A percentile compares a stretch with the other conserved stretches of the same genome.
Conservation (phyloP, 2,888 invertebrate genomes). For the Perizoma flavofasciatum region DNA sequence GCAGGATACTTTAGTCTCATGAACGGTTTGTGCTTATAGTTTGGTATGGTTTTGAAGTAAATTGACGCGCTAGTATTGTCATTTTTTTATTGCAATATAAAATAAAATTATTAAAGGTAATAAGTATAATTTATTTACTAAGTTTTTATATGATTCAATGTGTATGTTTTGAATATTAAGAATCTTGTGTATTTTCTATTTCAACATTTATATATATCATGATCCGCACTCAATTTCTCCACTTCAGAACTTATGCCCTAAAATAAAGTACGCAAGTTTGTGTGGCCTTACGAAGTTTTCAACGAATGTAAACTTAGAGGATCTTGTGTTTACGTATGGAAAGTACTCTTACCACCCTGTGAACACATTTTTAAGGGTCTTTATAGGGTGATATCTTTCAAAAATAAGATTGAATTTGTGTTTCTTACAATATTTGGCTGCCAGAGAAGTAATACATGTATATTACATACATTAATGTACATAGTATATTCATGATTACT, state of each 20-base stretch:
- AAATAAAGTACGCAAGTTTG: constrained; percentile 27
- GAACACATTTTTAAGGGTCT: constrained; percentile 42
- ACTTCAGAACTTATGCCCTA: constrained; percentile 8
- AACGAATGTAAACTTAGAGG: constrained; percentile 18
- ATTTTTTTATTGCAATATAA: too few relatives aligned
- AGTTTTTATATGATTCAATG: too few relatives aligned
- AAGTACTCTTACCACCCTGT: constrained; percentile 37
- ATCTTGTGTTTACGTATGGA: constrained; percentile 20
- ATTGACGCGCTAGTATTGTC: too few relatives aligned
- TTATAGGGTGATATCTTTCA: constrained; percentile 3
- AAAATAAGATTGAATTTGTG: neutral
- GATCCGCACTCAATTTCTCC: constrained; percentile 31
- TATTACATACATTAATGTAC: too few relatives aligned
- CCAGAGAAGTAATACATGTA: too few relatives aligned
- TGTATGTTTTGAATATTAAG: too few relatives aligned
- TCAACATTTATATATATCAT: constrained; percentile 17
- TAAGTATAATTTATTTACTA: too few relatives aligned
- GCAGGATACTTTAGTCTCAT: constrained; percentile 45
- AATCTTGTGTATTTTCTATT: too few relatives aligned
- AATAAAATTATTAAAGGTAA: too few relatives aligned
- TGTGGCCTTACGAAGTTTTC: constrained; percentile 22
- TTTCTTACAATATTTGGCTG: neutral
- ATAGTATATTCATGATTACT: too few relatives aligned
- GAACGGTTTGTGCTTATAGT: too few relatives aligned
- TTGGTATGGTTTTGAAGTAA: too few relatives aligned